Base-by-base conservation (phyloP, 1,140 invertebrate genomes). In the Hycleus phaleratus region DNA sequence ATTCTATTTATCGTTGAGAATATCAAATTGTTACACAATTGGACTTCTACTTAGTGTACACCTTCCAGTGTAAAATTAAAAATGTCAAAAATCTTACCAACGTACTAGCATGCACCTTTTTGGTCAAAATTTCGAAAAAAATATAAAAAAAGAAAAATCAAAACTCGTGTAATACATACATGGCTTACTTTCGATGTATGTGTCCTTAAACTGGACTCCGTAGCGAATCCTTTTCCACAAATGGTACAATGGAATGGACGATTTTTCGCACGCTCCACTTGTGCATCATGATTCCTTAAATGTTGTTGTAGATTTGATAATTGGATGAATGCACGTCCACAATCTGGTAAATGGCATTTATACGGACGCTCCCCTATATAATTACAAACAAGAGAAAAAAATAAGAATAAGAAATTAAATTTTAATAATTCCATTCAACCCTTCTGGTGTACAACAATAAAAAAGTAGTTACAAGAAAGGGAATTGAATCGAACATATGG, bases 221-320 rank as follows among this genome's bases (percentile, higher is more conserved):
- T 96, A 47, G 94, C 93, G 74, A 97, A 97, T 40, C 93, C 91
- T 72, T 97, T 95, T 55, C 94, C 93, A 77, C 95, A 98, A 68
- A 97, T 94, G 74, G 88, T 92, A 75, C 95, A 97, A 71, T 95
- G 92, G 75, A 95, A 96, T 24, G 93, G 93, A 55, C 93, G 80
- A 76, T 94, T 95, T 75, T 95, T 95, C 71, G 93, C 91, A 59
- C 94, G 82, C 73, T 96, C 93, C 57, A 95, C 88, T 75, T 96
- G 93, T 52, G 92, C 91, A 70, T 97, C 94, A 77, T 98, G 95
- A 77, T 96, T 97, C 59, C 94, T 81, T 62, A 97, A 83, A 74
- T 98, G 95, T 72, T 97, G 95, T 73, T 97, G 94, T 8, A 97
- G 84, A 77, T 97, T 98, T 32, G 93, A 96, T 67, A 97, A 82